phyloP scores from a whole-genome alignment of 2,113 vertebrate species.

The Nesoenas mayeri region DNA sequence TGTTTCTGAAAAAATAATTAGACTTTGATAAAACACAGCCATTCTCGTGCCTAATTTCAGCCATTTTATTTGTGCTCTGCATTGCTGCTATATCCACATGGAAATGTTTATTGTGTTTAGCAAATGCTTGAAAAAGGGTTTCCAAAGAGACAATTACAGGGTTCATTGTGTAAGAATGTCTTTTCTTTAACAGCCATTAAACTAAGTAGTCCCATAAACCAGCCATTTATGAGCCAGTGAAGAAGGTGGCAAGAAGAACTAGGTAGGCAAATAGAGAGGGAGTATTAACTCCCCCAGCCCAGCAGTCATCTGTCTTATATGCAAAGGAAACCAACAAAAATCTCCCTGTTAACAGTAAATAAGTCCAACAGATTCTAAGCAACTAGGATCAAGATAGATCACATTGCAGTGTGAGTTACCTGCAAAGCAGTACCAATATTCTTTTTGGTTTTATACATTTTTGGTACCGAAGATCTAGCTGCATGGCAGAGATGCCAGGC shows the following conservation, averaged over 20 bases:
- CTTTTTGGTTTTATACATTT: background rate
- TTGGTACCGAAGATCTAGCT: background rate
- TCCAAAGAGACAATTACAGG: background rate
- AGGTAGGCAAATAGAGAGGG: background rate
- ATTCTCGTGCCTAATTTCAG: background rate
- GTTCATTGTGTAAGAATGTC: background rate
- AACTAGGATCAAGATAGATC: background rate
- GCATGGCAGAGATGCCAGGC: background rate
- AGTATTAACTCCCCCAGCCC: background rate
- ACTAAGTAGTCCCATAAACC: background rate
- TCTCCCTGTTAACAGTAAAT: background rate
- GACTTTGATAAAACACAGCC: background rate
- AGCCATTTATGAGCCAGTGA: background rate
- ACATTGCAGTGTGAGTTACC: background rate
- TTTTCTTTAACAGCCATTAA: background rate
- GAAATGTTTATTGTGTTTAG: constrained; percentile 12
- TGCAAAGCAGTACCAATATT: background rate
- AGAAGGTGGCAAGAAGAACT: background rate
- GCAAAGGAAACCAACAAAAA: background rate
- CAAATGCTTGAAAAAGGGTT: background rate
- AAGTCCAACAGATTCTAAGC: background rate
- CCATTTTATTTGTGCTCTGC: background rate
- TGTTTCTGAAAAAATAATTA: background rate
- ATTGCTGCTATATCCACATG: background rate
- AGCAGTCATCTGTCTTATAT: background rate